Conservation (phyloP, 2,113 vertebrate genomes). For the Delphinus delphis region DNA sequence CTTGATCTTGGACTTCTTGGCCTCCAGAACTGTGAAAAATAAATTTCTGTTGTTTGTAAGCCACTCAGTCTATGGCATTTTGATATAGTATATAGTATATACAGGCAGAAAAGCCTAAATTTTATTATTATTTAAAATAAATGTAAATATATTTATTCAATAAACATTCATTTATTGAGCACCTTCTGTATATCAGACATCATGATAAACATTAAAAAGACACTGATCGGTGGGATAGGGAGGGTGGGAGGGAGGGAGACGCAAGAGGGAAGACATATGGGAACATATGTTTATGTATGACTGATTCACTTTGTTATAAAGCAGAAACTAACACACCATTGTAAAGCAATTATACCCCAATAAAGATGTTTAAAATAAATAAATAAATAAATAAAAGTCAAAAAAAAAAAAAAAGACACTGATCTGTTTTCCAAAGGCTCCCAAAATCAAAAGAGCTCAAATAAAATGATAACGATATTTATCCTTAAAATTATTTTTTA, state of each 20-base stretch:
- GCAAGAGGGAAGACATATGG: too few species aligned
- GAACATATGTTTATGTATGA: too few species aligned
- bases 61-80: background rate
- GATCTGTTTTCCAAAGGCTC: background rate
- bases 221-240: background rate
- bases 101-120: background rate
- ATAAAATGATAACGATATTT: background rate
- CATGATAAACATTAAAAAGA: constrained; percentile 1
- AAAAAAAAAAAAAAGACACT: background rate
- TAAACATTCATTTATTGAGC: background rate
- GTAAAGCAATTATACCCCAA: too few species aligned
- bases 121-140: background rate
- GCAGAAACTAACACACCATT: too few species aligned
- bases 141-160: constrained; percentile 7
- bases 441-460: background rate
- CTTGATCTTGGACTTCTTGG: background rate
- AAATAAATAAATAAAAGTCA: too few species aligned
- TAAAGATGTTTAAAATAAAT: too few species aligned
- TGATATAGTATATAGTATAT: background rate
- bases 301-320: too few species aligned
- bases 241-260: too few species aligned
- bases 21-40: background rate
- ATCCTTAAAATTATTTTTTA: background rate
- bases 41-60: background rate
- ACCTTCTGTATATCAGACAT: background rate